Conservation (phyloP, 2,113 vertebrate species). For the Alouatta palliata region DNA sequence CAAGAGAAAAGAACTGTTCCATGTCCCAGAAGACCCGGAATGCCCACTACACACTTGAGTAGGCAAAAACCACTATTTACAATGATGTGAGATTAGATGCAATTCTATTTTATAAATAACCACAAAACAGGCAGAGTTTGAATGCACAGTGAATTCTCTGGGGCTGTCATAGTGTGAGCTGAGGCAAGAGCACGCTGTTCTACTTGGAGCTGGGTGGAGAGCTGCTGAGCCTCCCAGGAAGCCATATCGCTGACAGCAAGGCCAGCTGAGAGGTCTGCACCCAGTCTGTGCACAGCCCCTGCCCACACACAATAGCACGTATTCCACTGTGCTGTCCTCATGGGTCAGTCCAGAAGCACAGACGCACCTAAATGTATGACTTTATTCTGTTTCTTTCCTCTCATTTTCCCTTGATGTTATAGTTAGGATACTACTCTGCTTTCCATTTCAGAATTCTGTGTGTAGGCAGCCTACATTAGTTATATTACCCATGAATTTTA, state of each 20-base stretch:
- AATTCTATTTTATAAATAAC: not conserved
- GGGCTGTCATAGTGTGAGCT: fast-evolving
- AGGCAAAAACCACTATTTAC: not conserved
- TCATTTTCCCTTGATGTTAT: not conserved
- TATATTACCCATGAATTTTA: too few species aligned
- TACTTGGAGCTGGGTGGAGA: not conserved
- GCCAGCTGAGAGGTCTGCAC: not conserved
- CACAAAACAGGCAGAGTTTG: not conserved
- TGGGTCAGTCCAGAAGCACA: not conserved
- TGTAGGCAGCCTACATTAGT: not conserved
- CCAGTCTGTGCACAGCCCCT: not conserved
- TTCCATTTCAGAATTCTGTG: not conserved
- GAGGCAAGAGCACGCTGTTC: too few species aligned
- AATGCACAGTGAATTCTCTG: fast-evolving
- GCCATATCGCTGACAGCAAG: fast-evolving
- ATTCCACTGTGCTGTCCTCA: not conserved
- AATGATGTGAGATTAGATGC: not conserved
- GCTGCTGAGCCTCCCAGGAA: not conserved
- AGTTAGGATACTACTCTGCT: not conserved
- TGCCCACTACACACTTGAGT: fast-evolving
- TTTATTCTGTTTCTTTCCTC: not conserved
- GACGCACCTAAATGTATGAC: fast-evolving
- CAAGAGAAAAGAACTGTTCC: not conserved
- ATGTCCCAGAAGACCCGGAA: not conserved
- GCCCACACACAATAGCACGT: not conserved